Evolutionary conservation across 2,888 invertebrate genomes (phyloP), one percentile per base, ranked within the genome.

Genomic region (Nomada flava): DNA sequence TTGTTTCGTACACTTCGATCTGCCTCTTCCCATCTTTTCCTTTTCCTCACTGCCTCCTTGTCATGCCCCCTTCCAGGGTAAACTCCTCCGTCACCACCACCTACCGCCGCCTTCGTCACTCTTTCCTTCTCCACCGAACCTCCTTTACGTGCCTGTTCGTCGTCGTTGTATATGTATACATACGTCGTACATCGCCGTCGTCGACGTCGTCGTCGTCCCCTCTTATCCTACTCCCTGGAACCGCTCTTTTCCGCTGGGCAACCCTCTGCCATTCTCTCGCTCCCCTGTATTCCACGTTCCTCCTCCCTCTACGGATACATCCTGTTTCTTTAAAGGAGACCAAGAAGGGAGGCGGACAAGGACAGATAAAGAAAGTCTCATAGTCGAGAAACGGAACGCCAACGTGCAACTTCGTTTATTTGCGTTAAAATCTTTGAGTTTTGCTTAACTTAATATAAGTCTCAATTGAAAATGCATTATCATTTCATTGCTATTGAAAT

Each of bases 261-360:
- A 84, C 84, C 86, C 86, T 87, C 81, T 77, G 79, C 82, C 86
- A 86, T 87, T 83, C 81, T 84, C 79, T 73, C 71, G 78, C 76
- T 63, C 36, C 72, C 59, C 78, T 83, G 82, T 82, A 82, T 85
- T 82, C 79, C 85, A 79, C 73, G 77, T 83, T 86, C 76, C 84
- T 88, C 83, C 42, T 84, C 74, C 78, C 86, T 72, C 84, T 81
- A 75, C 86, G 89, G 87, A 57, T 62, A 85, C 89, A 89, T 91
- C 90, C 89, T 89, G 89, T 87, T 89, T 86, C 83, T 83, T 84
- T 79, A 81, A 77, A 84, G 73, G 67, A 50, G 36, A 10, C 42
- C 47, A 69, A 76, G 80, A 68, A 59, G 59, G 52, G 29, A 62
- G 64, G 59, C 77, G 70, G 59, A 59, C 26, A 36, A 47, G 50